Evolutionary conservation across 2,888 invertebrate genomes (phyloP), one percentile per base, ranked within the genome.

Genomic region (Drosophila mulleri): DNA sequence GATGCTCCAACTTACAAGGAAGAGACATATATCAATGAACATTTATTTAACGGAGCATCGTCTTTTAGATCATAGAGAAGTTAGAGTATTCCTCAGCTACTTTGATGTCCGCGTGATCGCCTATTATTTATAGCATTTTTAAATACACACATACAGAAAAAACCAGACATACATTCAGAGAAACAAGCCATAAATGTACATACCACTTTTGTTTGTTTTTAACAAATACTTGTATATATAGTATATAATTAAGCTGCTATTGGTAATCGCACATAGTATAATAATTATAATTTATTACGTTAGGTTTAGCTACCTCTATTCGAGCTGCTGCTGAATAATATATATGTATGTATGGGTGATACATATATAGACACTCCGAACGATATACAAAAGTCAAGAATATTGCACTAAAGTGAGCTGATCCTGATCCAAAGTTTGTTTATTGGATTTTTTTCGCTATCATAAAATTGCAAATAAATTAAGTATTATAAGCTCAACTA

Each of bases 201-300:
- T 76, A 76, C 72, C 76, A 67, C 45, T 60, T 67, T 68, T 80
- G 57, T 64, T 75, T 66, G 59, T 64, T 75, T 66, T 64, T 12
- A 82, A 78, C 75, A 82, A 82, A 78, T 68, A 61, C 63, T 60
- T 67, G 68, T 66, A 71, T 66, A 60, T 66, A 54, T 66, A 66
- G 65, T n/a, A 63, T 72, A 82, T 72, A 73, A 69, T 59, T 75
- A 78, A 73, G 83, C 77, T 70, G 88, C 68, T 81, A 80, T 72
- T 60, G 64, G 57, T 84, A 82, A 62, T 67, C 59, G 66, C 66
- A 73, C 73, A 78, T 65, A 61, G 59, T 63, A 78, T 67, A 35
- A 72, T 67, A 35, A 60, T 61, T 74, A 69, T 69, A 63, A 64
- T 64, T 68, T 63, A 63, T 75, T 66, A 62, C 53, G 65, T 32